A percentile compares a stretch with the other conserved stretches of the same genome.
Conservation (phyloP, 2,113 vertebrate species). For the Paratilapia polleni region DNA sequence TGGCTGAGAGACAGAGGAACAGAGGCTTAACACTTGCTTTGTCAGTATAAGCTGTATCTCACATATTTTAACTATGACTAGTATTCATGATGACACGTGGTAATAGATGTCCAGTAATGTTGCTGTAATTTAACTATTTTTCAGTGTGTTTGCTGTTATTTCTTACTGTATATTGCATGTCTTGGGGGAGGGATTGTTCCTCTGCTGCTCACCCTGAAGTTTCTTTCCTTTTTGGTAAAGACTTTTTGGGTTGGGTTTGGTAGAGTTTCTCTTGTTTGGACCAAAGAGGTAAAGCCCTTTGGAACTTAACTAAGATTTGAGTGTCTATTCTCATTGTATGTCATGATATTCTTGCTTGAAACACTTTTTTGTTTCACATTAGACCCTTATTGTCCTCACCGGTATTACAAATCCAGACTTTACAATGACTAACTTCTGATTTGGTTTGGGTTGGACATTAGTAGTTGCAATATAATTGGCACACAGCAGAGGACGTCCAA, state of each 20-base stretch:
- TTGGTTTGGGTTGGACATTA: background rate
- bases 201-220: background rate
- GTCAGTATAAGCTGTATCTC: background rate
- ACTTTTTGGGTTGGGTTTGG: background rate
- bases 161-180: background rate
- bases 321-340: slow-evolving; percentile 41
- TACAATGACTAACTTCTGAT: background rate
- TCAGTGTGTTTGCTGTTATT: background rate
- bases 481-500: slow-evolving; percentile 63
- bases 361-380: background rate
- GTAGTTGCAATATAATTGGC: slow-evolving; percentile 32
- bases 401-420: background rate
- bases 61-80: background rate
- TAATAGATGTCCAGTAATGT: background rate
- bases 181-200: background rate
- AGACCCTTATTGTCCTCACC: background rate
- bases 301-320: background rate
- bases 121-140: background rate
- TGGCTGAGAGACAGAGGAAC: slow-evolving; percentile 11
- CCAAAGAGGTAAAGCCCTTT: background rate
- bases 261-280: background rate
- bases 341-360: background rate
- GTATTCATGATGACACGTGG: background rate
- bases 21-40: slow-evolving; percentile 6
- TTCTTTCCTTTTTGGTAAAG: background rate